Evolutionary conservation across 2,888 invertebrate species (phyloP).

Genomic region (Deladenus siricidicola): DNA sequence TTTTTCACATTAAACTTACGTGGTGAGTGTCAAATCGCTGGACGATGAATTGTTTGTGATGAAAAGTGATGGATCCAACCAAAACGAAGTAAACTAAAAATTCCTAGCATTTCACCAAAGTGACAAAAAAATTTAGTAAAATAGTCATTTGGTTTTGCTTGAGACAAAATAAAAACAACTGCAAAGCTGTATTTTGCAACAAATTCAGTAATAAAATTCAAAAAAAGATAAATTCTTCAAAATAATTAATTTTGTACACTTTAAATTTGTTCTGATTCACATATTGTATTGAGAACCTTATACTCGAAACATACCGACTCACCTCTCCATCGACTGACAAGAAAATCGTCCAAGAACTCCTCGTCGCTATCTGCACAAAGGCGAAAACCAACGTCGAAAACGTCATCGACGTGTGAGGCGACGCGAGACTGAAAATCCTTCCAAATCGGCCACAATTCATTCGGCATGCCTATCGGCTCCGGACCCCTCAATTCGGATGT

Average conservation of each 20-base stretch:
- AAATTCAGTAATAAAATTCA: not conserved
- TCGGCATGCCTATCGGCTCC: not conserved
- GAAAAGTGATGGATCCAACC: no score
- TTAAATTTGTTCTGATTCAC: no score
- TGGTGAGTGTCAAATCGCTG: no score
- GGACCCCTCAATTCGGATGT: not conserved
- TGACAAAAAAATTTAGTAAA: no score
- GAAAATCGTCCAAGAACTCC: not conserved
- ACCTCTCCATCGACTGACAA: not conserved
- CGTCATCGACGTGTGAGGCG: not conserved
- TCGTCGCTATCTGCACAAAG: not conserved
- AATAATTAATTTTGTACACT: not conserved
- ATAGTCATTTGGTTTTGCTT: no score
- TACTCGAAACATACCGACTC: no score
- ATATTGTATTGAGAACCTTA: no score
- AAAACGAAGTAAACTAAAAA: no score
- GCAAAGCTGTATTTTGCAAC: not conserved
- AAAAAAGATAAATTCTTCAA: not conserved
- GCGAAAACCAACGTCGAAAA: not conserved
- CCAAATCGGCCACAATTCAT: not conserved
- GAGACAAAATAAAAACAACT: not conserved
- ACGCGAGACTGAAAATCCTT: not conserved
- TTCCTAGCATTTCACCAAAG: no score
- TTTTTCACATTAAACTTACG: no score
- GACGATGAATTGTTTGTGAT: no score